Evolutionary conservation across 2,113 vertebrate genomes (phyloP).

Genomic region (Poicephalus gulielmi): DNA sequence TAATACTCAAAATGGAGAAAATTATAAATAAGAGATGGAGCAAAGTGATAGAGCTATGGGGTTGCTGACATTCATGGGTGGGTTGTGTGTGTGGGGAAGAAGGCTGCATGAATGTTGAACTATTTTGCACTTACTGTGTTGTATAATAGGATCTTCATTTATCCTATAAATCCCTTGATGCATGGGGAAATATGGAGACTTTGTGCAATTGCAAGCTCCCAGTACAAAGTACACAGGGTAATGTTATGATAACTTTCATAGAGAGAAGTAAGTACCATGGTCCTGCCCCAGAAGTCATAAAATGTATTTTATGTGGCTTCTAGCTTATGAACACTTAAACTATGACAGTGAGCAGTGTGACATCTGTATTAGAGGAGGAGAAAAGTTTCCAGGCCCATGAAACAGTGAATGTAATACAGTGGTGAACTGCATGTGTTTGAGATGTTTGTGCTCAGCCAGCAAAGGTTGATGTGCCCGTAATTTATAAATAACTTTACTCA

Average conservation of each 20-base stretch:
- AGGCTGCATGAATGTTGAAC: not conserved
- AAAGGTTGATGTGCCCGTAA: not conserved
- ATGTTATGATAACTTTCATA: not conserved
- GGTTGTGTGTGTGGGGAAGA: not conserved
- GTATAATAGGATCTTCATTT: not conserved
- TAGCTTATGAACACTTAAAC: not conserved
- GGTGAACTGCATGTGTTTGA: not conserved
- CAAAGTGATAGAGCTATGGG: too few species aligned
- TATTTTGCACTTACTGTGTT: not conserved
- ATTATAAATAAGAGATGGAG: too few species aligned
- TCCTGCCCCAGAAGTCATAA: not conserved
- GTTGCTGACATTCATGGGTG: too few species aligned
- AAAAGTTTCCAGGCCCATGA: not conserved
- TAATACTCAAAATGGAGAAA: too few species aligned
- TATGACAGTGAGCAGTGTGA: not conserved
- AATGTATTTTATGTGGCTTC: not conserved
- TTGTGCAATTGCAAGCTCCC: not conserved
- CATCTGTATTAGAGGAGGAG: not conserved
- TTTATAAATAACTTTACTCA: conserved; percentile 13
- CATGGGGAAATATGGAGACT: not conserved
- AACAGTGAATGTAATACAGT: not conserved
- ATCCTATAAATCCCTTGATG: not conserved
- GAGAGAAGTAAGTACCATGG: not conserved
- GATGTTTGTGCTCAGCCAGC: not conserved
- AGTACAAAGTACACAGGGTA: not conserved